Percentiles rank a stretch among this genome's conserved stretches.
These are phyloP conservation scores for Polymixis flavicincta DNA, from an alignment of 2,888 invertebrate species.

Conservation along the genomic window DNA sequence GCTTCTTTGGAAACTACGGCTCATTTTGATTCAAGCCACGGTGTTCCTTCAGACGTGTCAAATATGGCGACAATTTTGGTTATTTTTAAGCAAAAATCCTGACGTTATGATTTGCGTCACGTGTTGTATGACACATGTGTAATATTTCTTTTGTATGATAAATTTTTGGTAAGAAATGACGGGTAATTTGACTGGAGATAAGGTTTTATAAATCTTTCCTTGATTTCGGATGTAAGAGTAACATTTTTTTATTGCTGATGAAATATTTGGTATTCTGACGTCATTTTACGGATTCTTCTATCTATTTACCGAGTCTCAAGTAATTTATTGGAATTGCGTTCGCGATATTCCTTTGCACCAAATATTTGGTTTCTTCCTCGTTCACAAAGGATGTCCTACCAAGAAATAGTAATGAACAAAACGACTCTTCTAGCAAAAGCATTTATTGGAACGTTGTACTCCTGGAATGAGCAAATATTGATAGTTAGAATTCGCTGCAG, in stretches of 20 bases:
- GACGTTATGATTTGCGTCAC: slow-evolving; percentile 74
- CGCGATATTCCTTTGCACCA: slow-evolving; percentile 1
- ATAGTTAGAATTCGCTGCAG: slow-evolving; percentile 29
- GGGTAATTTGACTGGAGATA: slow-evolving; percentile 51
- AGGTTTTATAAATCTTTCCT: slow-evolving; percentile 23
- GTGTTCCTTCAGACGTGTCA: slow-evolving; percentile 72
- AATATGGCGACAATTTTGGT: slow-evolving; percentile 73
- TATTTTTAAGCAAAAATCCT: slow-evolving; percentile 69
- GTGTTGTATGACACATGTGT: slow-evolving; percentile 62
- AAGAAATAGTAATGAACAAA: slow-evolving; percentile 34
- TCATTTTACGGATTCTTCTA: background rate
- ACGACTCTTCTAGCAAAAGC: slow-evolving; percentile 27
- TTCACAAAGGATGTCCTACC: slow-evolving; percentile 17
- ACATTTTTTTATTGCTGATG: slow-evolving; percentile 13
- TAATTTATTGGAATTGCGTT: background rate
- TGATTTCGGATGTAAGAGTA: slow-evolving; percentile 7
- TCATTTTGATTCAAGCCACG: slow-evolving; percentile 73
- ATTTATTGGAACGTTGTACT: slow-evolving; percentile 19
- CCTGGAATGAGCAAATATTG: slow-evolving; percentile 27
- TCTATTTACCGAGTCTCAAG: background rate
- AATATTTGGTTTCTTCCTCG: slow-evolving; percentile 25
- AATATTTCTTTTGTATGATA: slow-evolving; percentile 61
- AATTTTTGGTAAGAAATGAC: slow-evolving; percentile 46
- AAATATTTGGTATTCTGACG: slow-evolving; percentile 8
- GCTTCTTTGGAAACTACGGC: slow-evolving; percentile 51